Evolutionary conservation across 1,140 invertebrate genomes (phyloP).

Genomic region (Diuraphis noxia): DNA sequence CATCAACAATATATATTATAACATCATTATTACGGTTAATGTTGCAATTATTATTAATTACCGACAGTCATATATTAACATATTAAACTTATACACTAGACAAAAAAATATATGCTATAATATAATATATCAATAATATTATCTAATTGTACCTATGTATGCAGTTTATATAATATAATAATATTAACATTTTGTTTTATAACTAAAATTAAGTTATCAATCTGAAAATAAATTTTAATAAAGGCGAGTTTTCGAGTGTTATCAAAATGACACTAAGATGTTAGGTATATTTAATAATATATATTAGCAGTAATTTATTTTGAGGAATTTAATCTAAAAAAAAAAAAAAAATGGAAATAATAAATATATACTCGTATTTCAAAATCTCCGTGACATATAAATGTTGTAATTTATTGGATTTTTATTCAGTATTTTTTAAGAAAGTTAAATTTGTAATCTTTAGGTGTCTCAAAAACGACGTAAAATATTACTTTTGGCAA

Average conservation of each 20-base stretch:
- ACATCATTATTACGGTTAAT: background rate
- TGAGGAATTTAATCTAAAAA: constrained; percentile 15
- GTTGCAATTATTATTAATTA: too few relatives aligned
- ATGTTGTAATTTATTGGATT: constrained; percentile 32
- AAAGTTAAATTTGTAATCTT: constrained; percentile 49
- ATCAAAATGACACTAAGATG: background rate
- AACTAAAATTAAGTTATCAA: background rate
- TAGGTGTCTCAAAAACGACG: background rate
- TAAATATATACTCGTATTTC: constrained; percentile 3
- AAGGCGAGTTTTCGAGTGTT: background rate
- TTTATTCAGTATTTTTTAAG: constrained; percentile 13
- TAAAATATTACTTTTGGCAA: constrained; percentile 49
- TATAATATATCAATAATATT: too few relatives aligned
- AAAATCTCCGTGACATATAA: background rate
- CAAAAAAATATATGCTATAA: too few relatives aligned
- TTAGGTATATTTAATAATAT: background rate
- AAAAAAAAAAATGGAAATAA: background rate
- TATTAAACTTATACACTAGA: too few relatives aligned
- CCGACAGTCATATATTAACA: too few relatives aligned
- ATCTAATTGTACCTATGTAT: too few relatives aligned
- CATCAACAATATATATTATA: background rate
- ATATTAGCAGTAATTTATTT: constrained; percentile 31
- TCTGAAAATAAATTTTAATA: background rate
- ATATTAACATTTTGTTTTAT: too few relatives aligned
- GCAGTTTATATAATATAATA: too few relatives aligned